These are phyloP conservation scores for Pristiophorus japonicus DNA, from an alignment of 2,113 vertebrate genomes.

Conservation along the genomic window DNA sequence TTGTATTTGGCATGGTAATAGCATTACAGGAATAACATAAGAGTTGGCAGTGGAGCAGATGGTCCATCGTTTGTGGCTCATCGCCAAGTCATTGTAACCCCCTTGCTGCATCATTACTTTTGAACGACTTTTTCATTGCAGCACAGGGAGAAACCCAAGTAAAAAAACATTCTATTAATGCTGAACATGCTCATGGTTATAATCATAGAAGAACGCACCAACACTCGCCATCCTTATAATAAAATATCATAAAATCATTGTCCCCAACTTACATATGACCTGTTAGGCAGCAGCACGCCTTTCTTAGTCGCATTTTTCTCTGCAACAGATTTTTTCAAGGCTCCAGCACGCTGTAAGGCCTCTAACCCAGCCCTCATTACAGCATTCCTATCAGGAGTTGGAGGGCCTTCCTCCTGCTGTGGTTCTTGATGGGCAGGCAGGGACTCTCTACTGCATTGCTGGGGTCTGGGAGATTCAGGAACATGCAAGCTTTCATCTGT, in stretches of 20 bases:
- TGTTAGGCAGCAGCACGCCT: conserved; percentile 42
- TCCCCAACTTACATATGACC: conserved; percentile 46
- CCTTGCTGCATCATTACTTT: no score
- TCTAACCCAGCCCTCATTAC: conserved; percentile 47
- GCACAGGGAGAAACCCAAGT: neutral
- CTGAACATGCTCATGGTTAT: neutral
- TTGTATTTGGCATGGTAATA: no score
- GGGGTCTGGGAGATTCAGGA: conserved; percentile 40
- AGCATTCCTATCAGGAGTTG: conserved; percentile 44
- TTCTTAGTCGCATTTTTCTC: conserved; percentile 42
- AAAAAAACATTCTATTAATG: neutral
- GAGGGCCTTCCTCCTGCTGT: conserved; percentile 24
- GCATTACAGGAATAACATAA: no score
- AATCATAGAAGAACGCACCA: neutral
- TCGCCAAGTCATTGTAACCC: no score
- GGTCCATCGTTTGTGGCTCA: neutral
- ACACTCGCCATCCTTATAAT: neutral
- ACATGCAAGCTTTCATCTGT: conserved; percentile 36
- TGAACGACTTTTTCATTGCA: neutral
- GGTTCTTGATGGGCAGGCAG: conserved; percentile 24
- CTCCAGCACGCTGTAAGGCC: conserved; percentile 48
- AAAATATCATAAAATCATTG: neutral
- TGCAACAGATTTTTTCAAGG: conserved; percentile 42
- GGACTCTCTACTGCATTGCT: conserved; percentile 33
- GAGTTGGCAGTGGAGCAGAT: neutral